phyloP scores from a whole-genome alignment of 2,113 vertebrate genomes.

The Cercopithecus mona region DNA sequence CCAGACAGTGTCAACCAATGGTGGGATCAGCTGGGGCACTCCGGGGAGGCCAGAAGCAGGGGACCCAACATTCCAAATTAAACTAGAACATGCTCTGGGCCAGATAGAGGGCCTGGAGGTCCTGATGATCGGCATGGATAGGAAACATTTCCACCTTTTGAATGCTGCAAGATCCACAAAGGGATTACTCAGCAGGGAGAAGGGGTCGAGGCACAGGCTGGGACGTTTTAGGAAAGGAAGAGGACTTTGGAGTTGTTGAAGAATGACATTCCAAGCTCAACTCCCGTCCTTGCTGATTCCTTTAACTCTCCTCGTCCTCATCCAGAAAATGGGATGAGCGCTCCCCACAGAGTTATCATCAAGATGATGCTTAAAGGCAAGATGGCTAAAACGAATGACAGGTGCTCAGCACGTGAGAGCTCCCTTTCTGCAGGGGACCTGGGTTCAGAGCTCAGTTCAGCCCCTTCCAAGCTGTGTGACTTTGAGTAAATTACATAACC shows the following conservation, averaged over 20 bases:
- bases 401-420: neutral
- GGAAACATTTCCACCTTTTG: neutral
- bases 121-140: accelerated
- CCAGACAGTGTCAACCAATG: neutral
- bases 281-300: neutral
- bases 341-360: neutral
- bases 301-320: neutral
- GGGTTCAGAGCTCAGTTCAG: neutral
- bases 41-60: neutral
- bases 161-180: neutral
- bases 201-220: neutral
- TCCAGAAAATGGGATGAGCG: neutral
- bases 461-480: neutral
- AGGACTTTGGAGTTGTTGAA: neutral
- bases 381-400: neutral
- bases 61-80: neutral
- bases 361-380: neutral
- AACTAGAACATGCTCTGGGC: neutral
- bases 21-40: neutral
- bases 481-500: neutral
- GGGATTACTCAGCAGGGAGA: neutral
- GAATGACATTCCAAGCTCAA: neutral
- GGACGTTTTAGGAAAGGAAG: neutral
- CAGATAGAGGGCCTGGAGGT: neutral
- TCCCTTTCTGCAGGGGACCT: neutral